Evolutionary conservation across 2,888 invertebrate genomes (phyloP), one percentile per base, ranked within the genome.

Genomic region (Drosophila pseudotalamancana): DNA sequence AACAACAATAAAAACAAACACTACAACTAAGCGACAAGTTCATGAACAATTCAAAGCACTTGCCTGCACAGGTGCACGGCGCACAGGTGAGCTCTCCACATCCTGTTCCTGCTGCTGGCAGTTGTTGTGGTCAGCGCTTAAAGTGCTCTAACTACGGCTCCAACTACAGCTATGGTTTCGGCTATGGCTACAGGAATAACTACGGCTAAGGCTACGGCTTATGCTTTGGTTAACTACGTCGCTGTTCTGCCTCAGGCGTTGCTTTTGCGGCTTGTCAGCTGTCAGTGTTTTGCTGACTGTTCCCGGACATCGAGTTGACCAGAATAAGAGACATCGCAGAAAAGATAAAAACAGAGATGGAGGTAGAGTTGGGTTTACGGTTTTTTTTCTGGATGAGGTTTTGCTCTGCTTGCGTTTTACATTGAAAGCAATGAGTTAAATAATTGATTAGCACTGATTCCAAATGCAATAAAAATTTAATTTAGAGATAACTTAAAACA

Each of bases 21-120:
- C 72, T 59, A 70, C 74, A 74, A 69, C 86, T 71, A 73, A 87
- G 82, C 84, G 87, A 83, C 87, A 83, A 77, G 75, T 87, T 83
- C 87, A 83, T 83, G 69, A 87, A 83, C 75, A 81, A 83, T 87
- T 84, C 85, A 83, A 84, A 75, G 74, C 59, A 59, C 61, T 34
- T 23, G 43, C 19, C 21, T 25, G 32, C 12, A 27, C 51, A 54
- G 56, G 42, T 62, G 56, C 31, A 19, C 4, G 12, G 21, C 25
- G 32, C 6, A 27, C 27, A 60, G 42, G 14, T 49, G 43, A 11
- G 14, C 50, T 27, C 1, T 5, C 39, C 8, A 37, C 43, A 37
- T 50, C 27, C 54, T 49, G 43, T 43, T 35, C 55, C 23, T 49
- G 65, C 16, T 32, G 23, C 14, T 50, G 51, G 43, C 64, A 53